Percentiles rank a stretch among this genome's conserved stretches.
Evolutionary conservation across 2,113 vertebrate species (phyloP).

Genomic region (Pachycephala philippinensis): DNA sequence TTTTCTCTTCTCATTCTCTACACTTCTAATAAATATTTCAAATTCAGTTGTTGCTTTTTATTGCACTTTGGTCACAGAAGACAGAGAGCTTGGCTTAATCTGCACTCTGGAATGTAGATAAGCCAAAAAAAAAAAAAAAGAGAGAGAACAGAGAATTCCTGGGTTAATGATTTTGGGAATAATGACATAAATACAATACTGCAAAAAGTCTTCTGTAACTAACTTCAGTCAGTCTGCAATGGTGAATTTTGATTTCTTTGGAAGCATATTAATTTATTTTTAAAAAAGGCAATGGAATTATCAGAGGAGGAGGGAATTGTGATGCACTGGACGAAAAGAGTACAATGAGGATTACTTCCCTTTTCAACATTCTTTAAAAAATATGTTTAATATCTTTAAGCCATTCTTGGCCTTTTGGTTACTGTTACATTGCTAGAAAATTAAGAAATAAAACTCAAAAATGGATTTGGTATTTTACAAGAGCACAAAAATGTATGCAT

Average conservation of each 20-base stretch:
- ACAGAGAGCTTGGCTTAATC: constrained; percentile 3
- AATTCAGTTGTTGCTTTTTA: constrained; percentile 46
- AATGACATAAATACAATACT: background rate
- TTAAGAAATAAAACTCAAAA: background rate
- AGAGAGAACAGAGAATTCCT: background rate
- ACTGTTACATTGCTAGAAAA: background rate
- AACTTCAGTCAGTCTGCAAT: background rate
- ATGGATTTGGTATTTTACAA: background rate
- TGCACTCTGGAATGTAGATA: background rate
- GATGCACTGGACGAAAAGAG: background rate
- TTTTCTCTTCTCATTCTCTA: constrained; percentile 9
- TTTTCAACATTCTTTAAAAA: background rate
- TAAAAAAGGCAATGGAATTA: background rate
- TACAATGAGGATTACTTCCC: background rate
- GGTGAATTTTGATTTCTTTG: background rate
- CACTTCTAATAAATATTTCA: constrained; percentile 55
- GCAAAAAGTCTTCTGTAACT: background rate
- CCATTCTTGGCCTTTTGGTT: background rate
- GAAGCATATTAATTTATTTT: background rate
- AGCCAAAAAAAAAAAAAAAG: background rate
- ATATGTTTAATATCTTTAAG: background rate
- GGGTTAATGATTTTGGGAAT: background rate
- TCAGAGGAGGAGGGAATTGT: background rate
- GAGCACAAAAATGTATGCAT: background rate
- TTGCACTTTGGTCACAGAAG: constrained; percentile 23